A percentile compares a stretch with the other conserved stretches of the same genome.
Conservation (phyloP, 2,888 invertebrate genomes). For the Coremacera marginata region DNA sequence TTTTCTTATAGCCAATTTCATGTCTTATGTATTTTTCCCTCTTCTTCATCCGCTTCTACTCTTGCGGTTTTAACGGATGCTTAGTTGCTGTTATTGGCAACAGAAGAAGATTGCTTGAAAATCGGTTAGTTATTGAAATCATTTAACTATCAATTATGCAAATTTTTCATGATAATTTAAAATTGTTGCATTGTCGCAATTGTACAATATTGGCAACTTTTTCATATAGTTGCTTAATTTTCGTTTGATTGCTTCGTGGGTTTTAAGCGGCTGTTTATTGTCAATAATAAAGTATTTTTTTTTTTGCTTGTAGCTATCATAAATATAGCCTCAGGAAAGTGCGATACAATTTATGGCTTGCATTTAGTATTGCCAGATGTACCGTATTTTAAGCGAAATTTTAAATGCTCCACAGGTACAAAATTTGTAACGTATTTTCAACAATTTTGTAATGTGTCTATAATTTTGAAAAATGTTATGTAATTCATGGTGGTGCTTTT, state of each 20-base stretch:
- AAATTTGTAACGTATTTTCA: no score
- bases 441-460: no score
- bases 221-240: slow-evolving; percentile 33
- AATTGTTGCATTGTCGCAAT: slow-evolving; percentile 48
- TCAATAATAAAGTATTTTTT: not conserved
- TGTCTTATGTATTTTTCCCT: not conserved
- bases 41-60: not conserved
- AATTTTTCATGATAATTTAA: slow-evolving; percentile 61
- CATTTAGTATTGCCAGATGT: no score
- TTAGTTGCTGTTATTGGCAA: not conserved
- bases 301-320: not conserved
- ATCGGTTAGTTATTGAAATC: slow-evolving; percentile 32
- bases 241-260: not conserved
- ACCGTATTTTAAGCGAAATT: no score
- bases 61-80: not conserved
- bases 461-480: no score
- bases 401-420: no score
- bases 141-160: slow-evolving; percentile 61
- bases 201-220: slow-evolving; percentile 47
- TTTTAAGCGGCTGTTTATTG: not conserved
- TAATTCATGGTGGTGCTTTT: no score
- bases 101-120: not conserved
- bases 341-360: no score
- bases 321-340: no score
- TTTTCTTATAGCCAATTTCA: not conserved